Evolutionary conservation across 2,113 vertebrate species (phyloP), one percentile per base, ranked within the genome.

Genomic region (Pleuronectes platessa): DNA sequence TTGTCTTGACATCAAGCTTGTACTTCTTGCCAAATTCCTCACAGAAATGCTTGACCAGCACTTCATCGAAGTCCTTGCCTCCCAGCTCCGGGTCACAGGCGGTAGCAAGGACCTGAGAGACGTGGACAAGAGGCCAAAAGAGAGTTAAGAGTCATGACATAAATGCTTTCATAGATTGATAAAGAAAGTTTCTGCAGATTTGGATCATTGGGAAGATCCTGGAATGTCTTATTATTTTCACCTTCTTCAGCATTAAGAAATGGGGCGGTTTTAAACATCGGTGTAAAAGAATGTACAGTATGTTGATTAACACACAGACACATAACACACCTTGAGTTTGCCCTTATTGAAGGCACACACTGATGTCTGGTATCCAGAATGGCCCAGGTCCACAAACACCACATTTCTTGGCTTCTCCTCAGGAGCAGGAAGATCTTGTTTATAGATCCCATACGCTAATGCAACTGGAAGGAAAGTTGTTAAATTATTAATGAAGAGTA

Each of bases 271-370:
- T 37, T 37, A 8, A 37, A 37, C 20, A 35, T 9, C 21, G 8
- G 5, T 10, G 8, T 20, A 61, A 59, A 53, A 17, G 0, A 21
- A 13, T 5, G 4, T 12, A 5, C 5, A 17, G 9, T 1, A 3
- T 4, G 15, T 9, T 26, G 35, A 21, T n/a, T 12, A 23, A 5
- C 23, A 87, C 91, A 42, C 12, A 37, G 2, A 37, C 35, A 88
- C 14, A 27, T 4, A 20, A 87, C 91, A 89, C 91, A 97, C 98
- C 94, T 99, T 99, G 74, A 99, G 94, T 90, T 99, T 99, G 87
- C 96, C 97, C 93, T 94, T 99, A 90, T 99, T 99, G 88, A 99
- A 99, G 70, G 98, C 97, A 91, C 97, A 99, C 58, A 97, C 92
- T 88, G 97, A 98, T 81, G 98, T 97, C 94, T 99, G 98, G 84